Evolutionary conservation across 2,888 invertebrate species (phyloP), one percentile per base, ranked within the genome.

Genomic region (Glyphotaelius pellucidus): DNA sequence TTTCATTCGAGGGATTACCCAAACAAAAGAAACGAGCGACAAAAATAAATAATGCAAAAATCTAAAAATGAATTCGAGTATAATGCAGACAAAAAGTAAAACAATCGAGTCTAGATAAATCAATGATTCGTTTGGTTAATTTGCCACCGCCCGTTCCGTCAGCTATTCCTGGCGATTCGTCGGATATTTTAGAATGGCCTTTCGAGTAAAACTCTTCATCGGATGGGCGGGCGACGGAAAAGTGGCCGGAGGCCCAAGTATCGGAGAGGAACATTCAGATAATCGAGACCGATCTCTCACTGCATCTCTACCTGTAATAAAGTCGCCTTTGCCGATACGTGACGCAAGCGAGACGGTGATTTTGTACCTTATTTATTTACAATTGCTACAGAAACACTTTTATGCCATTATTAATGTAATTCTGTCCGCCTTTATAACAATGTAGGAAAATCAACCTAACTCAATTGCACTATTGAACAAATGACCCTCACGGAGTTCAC

Each of bases 161-260:
- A 86, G 42, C 86, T 86, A 86, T 86, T 86, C 86, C 86, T 86
- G 86, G 86, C 86, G 86, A 81, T 42, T 42, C 30, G 86, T 42
- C n/a, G 42, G 42, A 42, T 42, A 86, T 86, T 86, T 86, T 42
- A 47, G 47, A 86, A 42, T 86, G 86, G 86, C 86, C 86, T 86
- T 86, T 86, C 86, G 86, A 86, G 86, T 86, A 86, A 86, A 81
- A 32, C 81, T 86, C 85, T 38, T 47, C 85, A 30, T 30, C 86
- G 86, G 52, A 86, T 86, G 38, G n/a, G n/a, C 86, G 86, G 42
- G 30, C 31, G 47, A 25, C 52, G 52, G 86, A 86, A 30, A 86
- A 86, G 25, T 30, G 86, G 85, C 15, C 30, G 81, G 67, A n/a
- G 86, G 85, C 15, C 14, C 31, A 7, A n/a, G 25, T 25, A 67